phyloP scores from a whole-genome alignment of 35 echinoderm and acorn worm genomes.

The Ptychodera flava region DNA sequence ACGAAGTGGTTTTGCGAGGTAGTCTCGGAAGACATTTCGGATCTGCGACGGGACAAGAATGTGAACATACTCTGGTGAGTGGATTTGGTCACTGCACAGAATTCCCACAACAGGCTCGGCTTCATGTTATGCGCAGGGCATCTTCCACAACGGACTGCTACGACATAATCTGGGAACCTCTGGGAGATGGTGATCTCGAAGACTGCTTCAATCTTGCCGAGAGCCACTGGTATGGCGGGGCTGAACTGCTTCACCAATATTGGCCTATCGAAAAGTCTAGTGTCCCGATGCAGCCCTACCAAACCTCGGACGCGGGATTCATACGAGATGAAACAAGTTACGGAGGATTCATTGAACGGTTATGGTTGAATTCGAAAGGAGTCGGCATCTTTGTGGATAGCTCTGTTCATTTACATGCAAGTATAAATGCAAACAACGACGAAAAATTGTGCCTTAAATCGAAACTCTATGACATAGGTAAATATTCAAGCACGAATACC shows the following conservation, averaged over 20 bases:
- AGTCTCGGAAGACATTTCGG: too few relatives aligned
- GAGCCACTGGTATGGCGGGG: background rate
- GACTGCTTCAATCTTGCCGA: background rate
- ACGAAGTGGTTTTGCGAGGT: too few relatives aligned
- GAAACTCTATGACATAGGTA: background rate
- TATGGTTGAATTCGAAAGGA: background rate
- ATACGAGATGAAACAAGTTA: background rate
- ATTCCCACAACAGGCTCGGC: background rate
- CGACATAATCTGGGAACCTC: constrained; percentile 28
- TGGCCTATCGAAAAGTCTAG: background rate
- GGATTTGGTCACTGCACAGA: background rate
- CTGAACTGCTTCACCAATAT: background rate
- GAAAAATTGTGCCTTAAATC: background rate
- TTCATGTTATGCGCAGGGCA: background rate
- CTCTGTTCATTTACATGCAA: background rate
- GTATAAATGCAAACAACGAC: background rate
- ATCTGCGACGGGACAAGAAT: too few relatives aligned
- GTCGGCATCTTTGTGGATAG: background rate
- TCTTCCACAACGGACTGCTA: constrained; percentile 3
- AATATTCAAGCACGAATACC: background rate
- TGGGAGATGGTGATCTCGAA: background rate
- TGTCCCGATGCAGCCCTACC: background rate
- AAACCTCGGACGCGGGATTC: background rate
- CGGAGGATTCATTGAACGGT: background rate
- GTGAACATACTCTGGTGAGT: too few relatives aligned